A percentile compares a stretch with the other conserved stretches of the same genome.
Conservation (phyloP, 2,888 invertebrate species). For the Atrina japonica region DNA sequence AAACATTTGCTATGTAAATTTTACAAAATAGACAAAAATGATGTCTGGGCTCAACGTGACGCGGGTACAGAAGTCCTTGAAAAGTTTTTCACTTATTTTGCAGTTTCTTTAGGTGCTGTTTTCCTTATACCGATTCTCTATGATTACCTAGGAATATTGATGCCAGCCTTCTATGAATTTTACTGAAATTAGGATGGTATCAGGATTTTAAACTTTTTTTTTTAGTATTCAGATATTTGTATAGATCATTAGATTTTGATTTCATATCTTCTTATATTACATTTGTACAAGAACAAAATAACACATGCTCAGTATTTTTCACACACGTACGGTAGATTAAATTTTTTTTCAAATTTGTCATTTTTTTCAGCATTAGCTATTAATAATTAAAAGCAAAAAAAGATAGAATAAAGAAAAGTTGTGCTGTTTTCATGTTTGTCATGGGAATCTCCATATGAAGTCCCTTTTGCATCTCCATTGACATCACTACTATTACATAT, state of each 20-base stretch:
- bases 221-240: neutral
- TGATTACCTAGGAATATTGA: slow-evolving; percentile 87
- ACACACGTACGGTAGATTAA: no score
- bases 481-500: no score
- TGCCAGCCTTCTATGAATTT: slow-evolving; percentile 92
- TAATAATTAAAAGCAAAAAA: no score
- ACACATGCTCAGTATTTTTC: no score
- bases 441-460: no score
- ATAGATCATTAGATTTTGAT: neutral
- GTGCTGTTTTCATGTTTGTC: no score
- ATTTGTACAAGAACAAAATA: slow-evolving; percentile 4
- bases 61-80: slow-evolving; percentile 88
- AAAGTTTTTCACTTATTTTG: slow-evolving; percentile 90
- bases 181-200: slow-evolving; percentile 71
- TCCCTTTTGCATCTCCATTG: no score
- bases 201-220: neutral
- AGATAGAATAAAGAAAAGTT: no score
- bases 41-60: slow-evolving; percentile 82
- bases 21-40: slow-evolving; percentile 86
- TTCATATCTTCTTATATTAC: neutral
- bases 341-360: no score
- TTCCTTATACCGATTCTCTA: slow-evolving; percentile 91
- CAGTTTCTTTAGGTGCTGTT: slow-evolving; percentile 90
- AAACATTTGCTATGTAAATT: slow-evolving; percentile 88
- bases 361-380: no score